Evolutionary conservation across 2,113 vertebrate species (phyloP).

Genomic region (Cyprinus carpio): DNA sequence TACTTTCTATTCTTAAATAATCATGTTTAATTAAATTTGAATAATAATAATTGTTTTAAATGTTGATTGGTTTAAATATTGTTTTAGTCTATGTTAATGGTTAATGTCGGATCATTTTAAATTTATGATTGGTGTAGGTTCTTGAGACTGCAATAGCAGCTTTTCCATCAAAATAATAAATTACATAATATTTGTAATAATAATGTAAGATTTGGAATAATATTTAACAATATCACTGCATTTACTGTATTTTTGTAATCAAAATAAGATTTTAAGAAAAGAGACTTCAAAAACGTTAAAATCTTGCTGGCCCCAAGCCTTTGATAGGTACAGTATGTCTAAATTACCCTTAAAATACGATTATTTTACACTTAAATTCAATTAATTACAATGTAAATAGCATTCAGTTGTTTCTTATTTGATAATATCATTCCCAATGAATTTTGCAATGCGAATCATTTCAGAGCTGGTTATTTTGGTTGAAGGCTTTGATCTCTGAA

Average conservation of each 20-base stretch:
- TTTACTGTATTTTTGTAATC: background rate
- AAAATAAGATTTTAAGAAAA: background rate
- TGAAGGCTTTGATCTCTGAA: background rate
- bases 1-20: no score
- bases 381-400: background rate
- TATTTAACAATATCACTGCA: background rate
- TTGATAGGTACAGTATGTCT: background rate
- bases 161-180: background rate
- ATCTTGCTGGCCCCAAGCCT: background rate
- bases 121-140: no score
- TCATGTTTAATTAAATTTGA: no score
- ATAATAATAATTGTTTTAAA: no score
- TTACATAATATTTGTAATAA: background rate
- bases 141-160: background rate
- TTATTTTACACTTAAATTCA: background rate
- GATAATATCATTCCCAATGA: background rate
- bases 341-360: background rate
- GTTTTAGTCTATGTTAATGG: no score
- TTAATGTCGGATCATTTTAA: no score
- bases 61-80: no score
- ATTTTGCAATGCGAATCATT: background rate
- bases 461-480: background rate
- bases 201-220: background rate
- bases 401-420: background rate
- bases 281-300: accelerated